Base-by-base conservation (phyloP, 92 coral and sea anemone genomes). In the Virgularia gustaviana region DNA sequence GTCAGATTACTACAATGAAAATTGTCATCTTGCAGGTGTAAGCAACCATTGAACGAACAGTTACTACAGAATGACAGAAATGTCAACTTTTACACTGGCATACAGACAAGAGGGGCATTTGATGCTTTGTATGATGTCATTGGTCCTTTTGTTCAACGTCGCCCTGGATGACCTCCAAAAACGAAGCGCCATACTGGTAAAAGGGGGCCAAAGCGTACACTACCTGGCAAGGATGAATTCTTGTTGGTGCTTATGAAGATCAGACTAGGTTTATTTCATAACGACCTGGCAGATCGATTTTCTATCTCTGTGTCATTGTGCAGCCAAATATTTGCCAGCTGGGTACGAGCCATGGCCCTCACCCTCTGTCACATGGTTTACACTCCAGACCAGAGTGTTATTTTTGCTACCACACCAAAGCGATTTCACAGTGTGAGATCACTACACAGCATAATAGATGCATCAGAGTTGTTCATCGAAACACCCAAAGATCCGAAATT, bases 281-380 rank as follows among this genome's bases (percentile, higher is more conserved):
- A 41, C n/a, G 47, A 41, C 47, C n/a, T 41, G 47, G 47, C 47
- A 41, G 47, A 41, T n/a, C 47, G 47, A 41, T 41, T 41, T 41
- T 41, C 47, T 41, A 41, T 41, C 9, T 41, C 47, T 41, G n/a
- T 41, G 47, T 41, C 47, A 41, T 41, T 41, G 47, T 41, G 47
- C 47, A 41, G 47, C n/a, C 47, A 41, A 41, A 41, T 41, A 41
- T 41, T 41, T 41, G 47, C 47, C 47, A 41, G 47, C 47, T 41
- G 47, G 47, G 47, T 41, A 41, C 47, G 47, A 41, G 47, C 47
- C 47, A 41, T 41, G 47, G 47, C 47, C 47, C 47, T 41, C 47
- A 41, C 47, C 47, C 47, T 41, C 47, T 8, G 47, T 41, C 47
- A 41, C 47, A 41, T 41, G 47, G 47, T 41, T 41, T 41, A 41